Evolutionary conservation across 2,113 vertebrate species (phyloP), one percentile per base, ranked within the genome.

Genomic region (Sorex fumeus): DNA sequence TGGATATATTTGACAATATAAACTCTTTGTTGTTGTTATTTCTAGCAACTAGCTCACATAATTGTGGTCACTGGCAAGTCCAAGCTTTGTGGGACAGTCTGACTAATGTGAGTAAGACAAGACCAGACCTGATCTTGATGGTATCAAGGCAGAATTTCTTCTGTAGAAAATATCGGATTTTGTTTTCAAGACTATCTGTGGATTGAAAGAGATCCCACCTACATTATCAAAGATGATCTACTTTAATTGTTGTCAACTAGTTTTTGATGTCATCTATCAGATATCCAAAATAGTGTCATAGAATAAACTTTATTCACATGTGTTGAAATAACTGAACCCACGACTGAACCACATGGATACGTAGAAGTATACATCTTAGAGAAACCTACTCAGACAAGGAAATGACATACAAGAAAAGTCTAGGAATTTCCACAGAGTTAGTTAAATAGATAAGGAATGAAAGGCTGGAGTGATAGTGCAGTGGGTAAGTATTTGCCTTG

Each of bases 61-160:
- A 62, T 83, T 50, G 69, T 83, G 62, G 47, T 7, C 10, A 64
- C 13, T 71, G 27, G 18, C 23, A 79, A 88, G 3, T 19, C 70
- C 36, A 57, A 36, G 67, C 34, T 69, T 34, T 60, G 30, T 69
- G 88, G 25, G 64, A 27, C 8, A 83, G 32, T 3, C 50, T 72
- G 30, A 5, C 11, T 71, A 66, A 40, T 50, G 64, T 64, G 67
- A 80, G 27, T 79, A 15, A 21, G 6, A 6, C 27, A 90, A 40
- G 40, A 40, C 40, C 40, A 85, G 16, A 85, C 8, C 5, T 45
- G 57, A 57, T 43, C 45, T 3, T 67, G 45, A n/a, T 32, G 32
- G 25, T 84, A 62, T 43, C 64, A 15, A 89, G 32, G 57, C 25
- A 78, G 53, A 88, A 19, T 77, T 60, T 72, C 70, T 83, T 62